Percentiles rank a stretch among this genome's conserved stretches.
Conservation (phyloP, 2,113 vertebrate species). For the Vanacampus margaritifer region DNA sequence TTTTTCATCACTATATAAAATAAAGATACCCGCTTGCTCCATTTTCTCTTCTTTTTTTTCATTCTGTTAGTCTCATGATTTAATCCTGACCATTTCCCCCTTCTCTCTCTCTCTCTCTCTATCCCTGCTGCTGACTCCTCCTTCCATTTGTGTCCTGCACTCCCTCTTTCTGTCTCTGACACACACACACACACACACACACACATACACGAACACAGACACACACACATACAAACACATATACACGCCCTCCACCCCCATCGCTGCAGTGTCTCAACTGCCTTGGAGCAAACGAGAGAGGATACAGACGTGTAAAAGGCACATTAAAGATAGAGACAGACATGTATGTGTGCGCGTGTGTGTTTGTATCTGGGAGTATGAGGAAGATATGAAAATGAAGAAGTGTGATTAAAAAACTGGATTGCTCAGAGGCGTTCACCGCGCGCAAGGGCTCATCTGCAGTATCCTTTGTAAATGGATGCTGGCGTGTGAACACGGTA, state of each 20-base stretch:
- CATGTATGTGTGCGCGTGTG: conserved; percentile 12
- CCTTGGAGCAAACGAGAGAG: conserved; percentile 75
- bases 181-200: conserved; percentile 61
- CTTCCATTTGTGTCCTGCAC: conserved; percentile 66
- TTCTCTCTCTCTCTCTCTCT: conserved; percentile 17
- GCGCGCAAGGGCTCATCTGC: conserved; percentile 71
- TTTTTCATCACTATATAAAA: conserved; percentile 42
- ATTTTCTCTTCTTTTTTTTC: not conserved
- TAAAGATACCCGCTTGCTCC: conserved; percentile 37
- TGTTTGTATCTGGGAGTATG: conserved; percentile 28
- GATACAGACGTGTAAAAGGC: conserved; percentile 68
- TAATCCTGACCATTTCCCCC: conserved; percentile 67
- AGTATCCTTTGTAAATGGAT: conserved; percentile 72
- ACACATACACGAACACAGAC: conserved; percentile 64
- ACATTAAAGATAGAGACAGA: conserved; percentile 23
- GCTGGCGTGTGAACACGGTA: conserved; percentile 71
- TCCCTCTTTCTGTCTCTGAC: conserved; percentile 54
- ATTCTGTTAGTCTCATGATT: conserved; percentile 54
- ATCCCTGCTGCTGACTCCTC: conserved; percentile 52
- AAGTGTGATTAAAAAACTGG: conserved; percentile 64
- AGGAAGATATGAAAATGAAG: conserved; percentile 65
- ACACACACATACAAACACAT: conserved; percentile 67
- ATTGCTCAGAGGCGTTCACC: conserved; percentile 62
- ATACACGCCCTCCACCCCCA: conserved; percentile 78
- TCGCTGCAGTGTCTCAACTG: conserved; percentile 80